Conservation (phyloP, 2,113 vertebrate genomes). For the Bos taurus region DNA sequence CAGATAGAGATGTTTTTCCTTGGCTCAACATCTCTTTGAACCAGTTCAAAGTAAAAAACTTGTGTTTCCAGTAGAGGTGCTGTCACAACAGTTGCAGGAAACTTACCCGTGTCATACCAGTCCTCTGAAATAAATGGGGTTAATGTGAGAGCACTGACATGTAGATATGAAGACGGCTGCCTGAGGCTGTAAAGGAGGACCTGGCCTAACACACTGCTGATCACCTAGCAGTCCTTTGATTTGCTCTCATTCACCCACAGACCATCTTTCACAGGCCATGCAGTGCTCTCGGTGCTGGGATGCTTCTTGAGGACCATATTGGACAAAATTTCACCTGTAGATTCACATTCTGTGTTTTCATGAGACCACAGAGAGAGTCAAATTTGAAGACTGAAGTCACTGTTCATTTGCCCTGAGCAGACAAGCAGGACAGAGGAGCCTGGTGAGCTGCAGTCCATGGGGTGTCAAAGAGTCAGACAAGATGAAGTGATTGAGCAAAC, state of each 20-base stretch:
- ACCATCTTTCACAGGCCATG: accelerated
- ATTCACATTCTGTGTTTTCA: background rate
- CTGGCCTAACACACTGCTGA: background rate
- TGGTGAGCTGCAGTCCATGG: background rate
- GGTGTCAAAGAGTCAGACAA: background rate
- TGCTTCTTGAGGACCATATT: background rate
- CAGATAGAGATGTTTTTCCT: background rate
- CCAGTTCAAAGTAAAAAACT: background rate
- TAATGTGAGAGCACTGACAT: background rate
- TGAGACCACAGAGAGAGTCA: background rate
- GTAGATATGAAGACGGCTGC: background rate
- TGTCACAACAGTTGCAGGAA: background rate
- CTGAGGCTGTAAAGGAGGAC: background rate
- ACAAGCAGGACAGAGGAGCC: background rate
- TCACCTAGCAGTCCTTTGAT: background rate
- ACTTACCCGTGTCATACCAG: accelerated
- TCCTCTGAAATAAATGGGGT: background rate
- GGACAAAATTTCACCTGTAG: background rate
- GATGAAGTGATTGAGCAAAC: background rate
- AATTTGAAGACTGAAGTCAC: background rate
- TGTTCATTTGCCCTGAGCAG: background rate
- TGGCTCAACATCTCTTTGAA: background rate
- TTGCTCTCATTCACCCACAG: background rate
- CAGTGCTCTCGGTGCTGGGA: accelerated
- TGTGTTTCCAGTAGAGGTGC: background rate